Conservation (phyloP, 2,888 invertebrate species). For the Ophraella communa region DNA sequence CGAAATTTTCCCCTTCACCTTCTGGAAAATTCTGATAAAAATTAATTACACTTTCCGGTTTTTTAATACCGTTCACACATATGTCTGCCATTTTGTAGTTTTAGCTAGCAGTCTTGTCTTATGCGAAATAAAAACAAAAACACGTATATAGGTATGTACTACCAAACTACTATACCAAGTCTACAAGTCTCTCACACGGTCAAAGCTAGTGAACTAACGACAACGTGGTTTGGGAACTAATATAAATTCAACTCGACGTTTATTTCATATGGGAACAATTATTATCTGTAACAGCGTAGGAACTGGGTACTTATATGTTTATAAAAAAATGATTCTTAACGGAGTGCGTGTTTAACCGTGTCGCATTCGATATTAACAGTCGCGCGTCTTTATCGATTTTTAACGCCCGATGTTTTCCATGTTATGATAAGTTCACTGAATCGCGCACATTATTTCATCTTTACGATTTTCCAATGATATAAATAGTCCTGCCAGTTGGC, state of each 20-base stretch:
- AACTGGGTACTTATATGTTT: not conserved
- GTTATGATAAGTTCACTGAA: constrained; percentile 2
- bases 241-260: not conserved
- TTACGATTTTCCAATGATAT: not conserved
- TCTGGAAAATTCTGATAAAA: constrained; percentile 50
- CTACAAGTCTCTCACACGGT: constrained; percentile 3
- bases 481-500: not conserved
- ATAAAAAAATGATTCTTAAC: constrained; percentile 13
- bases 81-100: constrained; percentile 40
- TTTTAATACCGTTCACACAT: constrained; percentile 46
- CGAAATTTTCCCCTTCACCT: constrained; percentile 44
- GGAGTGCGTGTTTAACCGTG: constrained; percentile 20
- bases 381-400: constrained; percentile 23
- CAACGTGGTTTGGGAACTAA: not conserved
- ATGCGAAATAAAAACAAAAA: constrained; percentile 15
- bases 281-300: constrained; percentile 17
- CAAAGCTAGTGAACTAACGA: constrained; percentile 15
- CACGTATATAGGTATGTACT: constrained; percentile 18
- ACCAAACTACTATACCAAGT: constrained; percentile 1
- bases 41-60: constrained; percentile 43
- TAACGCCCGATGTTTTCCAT: constrained; percentile 20
- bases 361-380: constrained; percentile 8
- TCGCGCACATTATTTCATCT: constrained; percentile 2
- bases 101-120: constrained; percentile 17
- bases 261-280: constrained; percentile 24